Evolutionary conservation across 2,797 vertebrate genomes (phyloP), one percentile per base, ranked within the genome.

Genomic region (Melopsittacus undulatus): DNA sequence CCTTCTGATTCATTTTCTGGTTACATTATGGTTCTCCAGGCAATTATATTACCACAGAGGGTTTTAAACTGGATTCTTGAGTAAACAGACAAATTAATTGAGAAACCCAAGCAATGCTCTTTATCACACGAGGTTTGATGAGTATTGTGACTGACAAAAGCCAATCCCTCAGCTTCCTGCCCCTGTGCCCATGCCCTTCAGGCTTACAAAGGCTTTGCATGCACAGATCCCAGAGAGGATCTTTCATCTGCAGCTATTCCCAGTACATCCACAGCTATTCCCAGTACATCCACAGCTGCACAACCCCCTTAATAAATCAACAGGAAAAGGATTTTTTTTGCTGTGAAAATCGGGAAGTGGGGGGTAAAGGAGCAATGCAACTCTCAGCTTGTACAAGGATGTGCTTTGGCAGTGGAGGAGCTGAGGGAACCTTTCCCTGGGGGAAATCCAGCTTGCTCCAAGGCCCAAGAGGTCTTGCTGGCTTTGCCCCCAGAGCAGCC

Each of bases 1-100:
- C 91, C 88, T 94, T 62, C 80, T 92, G 81, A 94, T 94, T 96
- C 86, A 94, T 96, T 92, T 93, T 94, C 92, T 96, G 90, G 91
- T 97, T 93, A 72, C 61, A 46, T 90, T 94, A 83, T 74, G 92
- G 95, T 92, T 97, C 94, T 95, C 83, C 81, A 80, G 91, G 63
- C 94, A 96, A 96, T 96, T 96, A 95, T 34, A 34, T 94, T 90
- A 95, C 96, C 95, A 4, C 95, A 93, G 21, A 1, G 83, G 90
- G 83, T 79, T 94, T 92, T 74, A 52, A 89, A 82, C 80, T 7
- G 5, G 92, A 94, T 95, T 91, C 90, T 75, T 95, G 92, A 54
- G 83, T 66, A 89, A 94, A 92, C 88, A 94, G 90, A 74, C 56
- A 91, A 89, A 94, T 92, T 24, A 77, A 59, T 8, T 54, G 88